Conservation (phyloP, 1,140 invertebrate genomes). For the Hylaeus anthracinus region DNA sequence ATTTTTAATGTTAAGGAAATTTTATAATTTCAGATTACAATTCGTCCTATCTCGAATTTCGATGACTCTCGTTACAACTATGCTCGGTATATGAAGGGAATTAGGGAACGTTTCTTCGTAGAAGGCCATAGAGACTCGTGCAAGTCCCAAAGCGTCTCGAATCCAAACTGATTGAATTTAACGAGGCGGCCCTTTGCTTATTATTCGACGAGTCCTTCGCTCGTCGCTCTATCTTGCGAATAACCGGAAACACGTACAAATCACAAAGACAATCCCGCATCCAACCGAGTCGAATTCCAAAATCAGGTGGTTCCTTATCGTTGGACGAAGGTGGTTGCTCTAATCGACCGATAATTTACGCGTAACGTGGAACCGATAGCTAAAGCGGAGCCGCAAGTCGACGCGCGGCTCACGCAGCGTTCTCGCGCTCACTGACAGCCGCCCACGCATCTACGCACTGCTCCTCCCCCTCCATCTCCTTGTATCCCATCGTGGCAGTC, state of each 20-base stretch:
- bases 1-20: too few species aligned
- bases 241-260: neutral
- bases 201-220: neutral
- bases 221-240: neutral
- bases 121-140: neutral
- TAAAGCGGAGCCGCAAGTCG: conserved; percentile 40
- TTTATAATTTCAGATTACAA: too few species aligned
- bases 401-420: conserved; percentile 53
- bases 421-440: conserved; percentile 63
- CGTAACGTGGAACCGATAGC: neutral
- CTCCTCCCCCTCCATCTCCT: conserved; percentile 11
- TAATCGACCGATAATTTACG: neutral
- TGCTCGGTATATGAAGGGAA: too few species aligned
- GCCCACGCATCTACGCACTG: conserved; percentile 66
- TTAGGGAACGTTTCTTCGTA: neutral
- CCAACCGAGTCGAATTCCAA: neutral
- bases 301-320: too few species aligned
- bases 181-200: neutral
- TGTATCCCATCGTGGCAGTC: neutral
- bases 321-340: neutral
- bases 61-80: too few species aligned
- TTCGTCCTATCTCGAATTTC: too few species aligned
- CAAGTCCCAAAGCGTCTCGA: neutral
- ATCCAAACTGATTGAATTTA: neutral
- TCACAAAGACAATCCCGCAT: neutral